Evolutionary conservation across 1,140 invertebrate species (phyloP).

Genomic region (Neomicropteryx cornuta): DNA sequence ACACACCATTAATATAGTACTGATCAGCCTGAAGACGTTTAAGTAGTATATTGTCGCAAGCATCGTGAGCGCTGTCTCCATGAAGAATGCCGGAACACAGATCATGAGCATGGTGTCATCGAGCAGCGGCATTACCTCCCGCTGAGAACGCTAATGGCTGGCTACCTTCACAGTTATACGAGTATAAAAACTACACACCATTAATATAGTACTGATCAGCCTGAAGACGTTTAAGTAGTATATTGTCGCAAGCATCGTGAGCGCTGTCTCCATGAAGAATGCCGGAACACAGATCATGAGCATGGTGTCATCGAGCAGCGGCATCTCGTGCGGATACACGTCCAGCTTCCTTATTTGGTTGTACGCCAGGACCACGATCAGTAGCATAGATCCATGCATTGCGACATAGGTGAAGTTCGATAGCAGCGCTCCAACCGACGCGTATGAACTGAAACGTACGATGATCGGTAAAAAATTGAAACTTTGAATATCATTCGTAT

Average conservation of each 20-base stretch:
- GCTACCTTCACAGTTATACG: too few relatives aligned
- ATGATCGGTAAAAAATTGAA: neutral
- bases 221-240: conserved; percentile 37
- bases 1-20: conserved; percentile 46
- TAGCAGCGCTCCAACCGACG: conserved; percentile 31
- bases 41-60: conserved; percentile 44
- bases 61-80: conserved; percentile 53
- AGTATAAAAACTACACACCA: too few relatives aligned
- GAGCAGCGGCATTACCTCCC: too few relatives aligned
- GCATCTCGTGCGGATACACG: conserved; percentile 51
- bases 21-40: conserved; percentile 39
- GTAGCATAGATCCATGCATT: conserved; percentile 41
- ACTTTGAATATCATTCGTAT: too few relatives aligned
- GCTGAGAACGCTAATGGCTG: too few relatives aligned
- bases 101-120: conserved; percentile 61
- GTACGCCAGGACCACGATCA: conserved; percentile 43
- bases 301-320: conserved; percentile 57
- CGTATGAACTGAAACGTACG: conserved; percentile 28
- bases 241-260: conserved; percentile 51
- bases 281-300: conserved; percentile 61
- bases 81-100: conserved; percentile 60
- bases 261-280: conserved; percentile 57
- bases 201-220: conserved; percentile 38
- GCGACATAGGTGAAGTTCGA: conserved; percentile 35
- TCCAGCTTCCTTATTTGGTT: conserved; percentile 48